phyloP scores from a whole-genome alignment of 1,140 invertebrate genomes.

The Zaprionus ornatus region DNA sequence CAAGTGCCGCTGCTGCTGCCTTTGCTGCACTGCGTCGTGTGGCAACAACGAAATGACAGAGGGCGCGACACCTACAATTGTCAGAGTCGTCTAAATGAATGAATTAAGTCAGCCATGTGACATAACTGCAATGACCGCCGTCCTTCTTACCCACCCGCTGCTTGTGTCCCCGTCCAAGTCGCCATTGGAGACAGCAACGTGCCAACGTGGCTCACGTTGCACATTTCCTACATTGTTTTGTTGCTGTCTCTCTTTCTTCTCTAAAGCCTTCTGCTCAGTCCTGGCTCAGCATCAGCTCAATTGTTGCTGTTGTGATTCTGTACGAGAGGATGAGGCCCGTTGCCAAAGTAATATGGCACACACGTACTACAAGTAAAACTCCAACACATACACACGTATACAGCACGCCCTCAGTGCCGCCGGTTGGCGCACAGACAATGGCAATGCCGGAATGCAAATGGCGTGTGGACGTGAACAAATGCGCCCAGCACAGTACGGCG shows the following conservation, averaged over 20 bases:
- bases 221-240: slow-evolving; percentile 78
- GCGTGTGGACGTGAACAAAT: slow-evolving; percentile 67
- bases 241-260: slow-evolving; percentile 61
- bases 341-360: slow-evolving; percentile 71
- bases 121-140: slow-evolving; percentile 75
- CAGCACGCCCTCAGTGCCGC: not conserved
- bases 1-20: slow-evolving; percentile 15
- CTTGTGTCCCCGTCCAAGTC: slow-evolving; percentile 1
- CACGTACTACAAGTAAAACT: slow-evolving; percentile 54
- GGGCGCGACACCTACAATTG: slow-evolving; percentile 76
- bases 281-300: not conserved
- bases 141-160: slow-evolving; percentile 1
- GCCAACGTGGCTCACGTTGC: slow-evolving; percentile 55
- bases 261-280: slow-evolving; percentile 26
- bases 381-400: slow-evolving; percentile 61
- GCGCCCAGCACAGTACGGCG: slow-evolving; percentile 50
- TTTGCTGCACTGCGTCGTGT: slow-evolving; percentile 65
- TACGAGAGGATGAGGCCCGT: slow-evolving; percentile 45
- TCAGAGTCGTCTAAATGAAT: slow-evolving; percentile 79
- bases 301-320: slow-evolving; percentile 69
- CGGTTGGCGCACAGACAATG: slow-evolving; percentile 59
- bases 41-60: slow-evolving; percentile 66
- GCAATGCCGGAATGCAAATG: slow-evolving; percentile 70
- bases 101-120: slow-evolving; percentile 80
- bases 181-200: slow-evolving; percentile 15